Conservation (phyloP, 2,797 vertebrate species). For the Pitangus sulphuratus region DNA sequence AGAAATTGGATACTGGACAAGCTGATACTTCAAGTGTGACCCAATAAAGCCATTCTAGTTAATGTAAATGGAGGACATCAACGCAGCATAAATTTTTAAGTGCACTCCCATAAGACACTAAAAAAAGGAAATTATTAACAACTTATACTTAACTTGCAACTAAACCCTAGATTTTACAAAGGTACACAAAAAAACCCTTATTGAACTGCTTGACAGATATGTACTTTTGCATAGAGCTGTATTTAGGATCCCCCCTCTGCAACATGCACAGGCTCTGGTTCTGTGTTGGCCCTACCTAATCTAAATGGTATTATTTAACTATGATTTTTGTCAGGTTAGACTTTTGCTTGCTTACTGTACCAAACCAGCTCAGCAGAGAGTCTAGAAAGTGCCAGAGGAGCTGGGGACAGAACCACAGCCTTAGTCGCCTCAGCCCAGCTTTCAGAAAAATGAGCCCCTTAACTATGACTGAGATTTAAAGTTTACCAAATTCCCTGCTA, state of each 20-base stretch:
- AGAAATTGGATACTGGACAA: background rate
- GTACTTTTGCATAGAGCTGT: background rate
- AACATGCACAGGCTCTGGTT: background rate
- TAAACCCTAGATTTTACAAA: background rate
- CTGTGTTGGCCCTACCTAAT: background rate
- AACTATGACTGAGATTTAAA: background rate
- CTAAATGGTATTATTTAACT: background rate
- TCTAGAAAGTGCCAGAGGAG: background rate
- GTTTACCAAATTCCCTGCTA: background rate
- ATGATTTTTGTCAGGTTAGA: background rate
- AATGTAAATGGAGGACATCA: background rate
- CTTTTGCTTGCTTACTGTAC: background rate
- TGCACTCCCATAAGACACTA: background rate
- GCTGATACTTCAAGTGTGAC: background rate
- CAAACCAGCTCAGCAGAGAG: background rate
- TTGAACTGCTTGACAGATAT: background rate
- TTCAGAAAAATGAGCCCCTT: background rate
- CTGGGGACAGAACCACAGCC: background rate
- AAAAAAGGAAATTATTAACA: background rate
- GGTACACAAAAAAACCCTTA: background rate
- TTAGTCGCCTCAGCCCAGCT: background rate
- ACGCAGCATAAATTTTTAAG: background rate
- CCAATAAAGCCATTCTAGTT: background rate
- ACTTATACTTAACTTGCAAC: background rate
- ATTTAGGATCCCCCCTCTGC: background rate